Evolutionary conservation across 1,140 invertebrate species (phyloP).

Genomic region (Coenobita brevimanus): DNA sequence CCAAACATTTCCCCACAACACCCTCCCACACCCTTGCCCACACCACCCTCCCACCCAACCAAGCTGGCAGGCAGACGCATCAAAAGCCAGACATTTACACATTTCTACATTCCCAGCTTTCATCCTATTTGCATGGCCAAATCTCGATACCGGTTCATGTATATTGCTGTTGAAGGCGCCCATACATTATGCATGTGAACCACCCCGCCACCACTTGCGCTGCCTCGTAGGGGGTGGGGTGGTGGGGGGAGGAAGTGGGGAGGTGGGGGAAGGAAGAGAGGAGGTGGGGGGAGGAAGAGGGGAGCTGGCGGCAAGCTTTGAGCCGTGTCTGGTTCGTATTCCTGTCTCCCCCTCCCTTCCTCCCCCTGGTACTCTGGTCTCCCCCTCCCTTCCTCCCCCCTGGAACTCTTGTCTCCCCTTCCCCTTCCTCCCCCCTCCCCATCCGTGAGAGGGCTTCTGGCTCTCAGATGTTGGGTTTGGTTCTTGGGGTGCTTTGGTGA

Average conservation of each 20-base stretch:
- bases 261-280: background rate
- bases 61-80: background rate
- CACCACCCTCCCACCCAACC: background rate
- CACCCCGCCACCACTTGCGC: slow-evolving; percentile 30
- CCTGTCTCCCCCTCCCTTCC: background rate
- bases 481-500: too few relatives aligned
- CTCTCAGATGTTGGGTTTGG: too few relatives aligned
- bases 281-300: background rate
- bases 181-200: slow-evolving; percentile 61
- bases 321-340: background rate
- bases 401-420: background rate
- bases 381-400: background rate
- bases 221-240: background rate
- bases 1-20: background rate
- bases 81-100: slow-evolving; percentile 64
- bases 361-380: background rate
- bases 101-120: slow-evolving; percentile 61
- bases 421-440: background rate
- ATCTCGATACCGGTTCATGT: slow-evolving; percentile 55
- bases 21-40: background rate
- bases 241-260: background rate
- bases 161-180: slow-evolving; percentile 51
- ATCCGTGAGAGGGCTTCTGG: background rate
- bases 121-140: slow-evolving; percentile 65
- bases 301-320: background rate